Percentiles rank a stretch among this genome's conserved stretches.
These are phyloP conservation scores for Apotomis betuletana DNA, from an alignment of 2,888 invertebrate species.

Conservation along the genomic window DNA sequence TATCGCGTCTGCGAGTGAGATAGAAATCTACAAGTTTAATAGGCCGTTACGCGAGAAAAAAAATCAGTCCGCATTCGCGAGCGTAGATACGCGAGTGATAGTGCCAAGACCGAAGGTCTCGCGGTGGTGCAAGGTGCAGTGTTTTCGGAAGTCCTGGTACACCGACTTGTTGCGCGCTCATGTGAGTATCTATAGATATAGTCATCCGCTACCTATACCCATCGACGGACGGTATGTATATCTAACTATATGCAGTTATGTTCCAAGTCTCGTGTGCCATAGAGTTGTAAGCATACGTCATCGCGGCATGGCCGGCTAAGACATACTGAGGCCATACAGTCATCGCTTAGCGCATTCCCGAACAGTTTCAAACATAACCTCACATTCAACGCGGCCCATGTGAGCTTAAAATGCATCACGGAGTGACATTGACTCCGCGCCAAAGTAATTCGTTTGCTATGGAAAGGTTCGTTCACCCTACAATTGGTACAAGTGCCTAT, in stretches of 20 bases:
- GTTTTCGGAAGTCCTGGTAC: conserved; percentile 46
- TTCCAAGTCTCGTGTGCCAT: conserved; percentile 9
- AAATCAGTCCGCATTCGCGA: conserved; percentile 84
- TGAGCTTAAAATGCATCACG: conserved; percentile 17
- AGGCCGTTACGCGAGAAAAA: conserved; percentile 83
- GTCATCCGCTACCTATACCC: conserved; percentile 2
- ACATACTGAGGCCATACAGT: conserved; percentile 43
- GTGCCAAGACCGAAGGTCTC: conserved; percentile 75
- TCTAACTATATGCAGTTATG: conserved; percentile 4
- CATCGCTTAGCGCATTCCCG: conserved; percentile 17
- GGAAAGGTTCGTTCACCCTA: conserved; percentile 34
- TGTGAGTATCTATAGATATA: conserved; percentile 39
- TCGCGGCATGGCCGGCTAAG: conserved; percentile 37
- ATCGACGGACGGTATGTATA: not conserved
- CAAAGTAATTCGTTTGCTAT: conserved; percentile 26
- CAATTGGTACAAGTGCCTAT: conserved; percentile 21
- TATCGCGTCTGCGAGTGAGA: conserved; percentile 76
- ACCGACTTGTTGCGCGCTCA: conserved; percentile 43
- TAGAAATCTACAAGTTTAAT: conserved; percentile 83
- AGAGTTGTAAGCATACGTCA: conserved; percentile 41
- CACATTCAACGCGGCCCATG: not conserved
- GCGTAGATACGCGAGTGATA: conserved; percentile 83
- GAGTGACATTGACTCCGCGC: conserved; percentile 32
- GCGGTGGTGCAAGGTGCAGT: conserved; percentile 67
- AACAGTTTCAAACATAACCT: conserved; percentile 45